These are phyloP conservation scores for Ceyx margarethae DNA, from an alignment of 2,113 vertebrate genomes.

Conservation along the genomic window DNA sequence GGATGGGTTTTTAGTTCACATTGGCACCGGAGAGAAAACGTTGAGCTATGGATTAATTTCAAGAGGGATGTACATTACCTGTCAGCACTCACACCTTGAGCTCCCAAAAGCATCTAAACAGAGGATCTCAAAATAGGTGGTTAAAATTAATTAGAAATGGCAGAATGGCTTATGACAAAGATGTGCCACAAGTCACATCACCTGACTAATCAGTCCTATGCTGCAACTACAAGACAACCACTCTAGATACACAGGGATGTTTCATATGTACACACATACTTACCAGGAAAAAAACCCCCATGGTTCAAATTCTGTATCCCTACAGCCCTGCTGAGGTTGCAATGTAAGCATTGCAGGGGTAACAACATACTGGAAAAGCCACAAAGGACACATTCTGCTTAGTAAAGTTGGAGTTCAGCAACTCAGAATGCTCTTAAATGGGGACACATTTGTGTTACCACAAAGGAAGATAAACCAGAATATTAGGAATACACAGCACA, in stretches of 20 bases:
- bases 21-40: constrained; percentile 61
- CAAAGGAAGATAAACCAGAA: neutral
- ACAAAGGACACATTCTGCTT: neutral
- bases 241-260: neutral
- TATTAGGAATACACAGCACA: neutral
- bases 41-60: constrained; percentile 19
- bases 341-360: neutral
- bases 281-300: neutral
- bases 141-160: constrained; percentile 45
- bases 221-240: neutral
- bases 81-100: constrained; percentile 24
- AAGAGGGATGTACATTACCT: constrained; percentile 21
- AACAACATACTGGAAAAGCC: neutral
- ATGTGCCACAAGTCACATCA: neutral
- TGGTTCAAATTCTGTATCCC: neutral
- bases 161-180: constrained; percentile 15
- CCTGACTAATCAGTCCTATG: constrained; percentile 19
- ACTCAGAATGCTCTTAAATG: neutral
- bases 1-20: constrained; percentile 63
- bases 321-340: neutral
- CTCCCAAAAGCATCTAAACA: constrained; percentile 60
- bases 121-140: constrained; percentile 44
- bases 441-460: neutral
- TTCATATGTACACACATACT: neutral
- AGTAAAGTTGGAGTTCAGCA: neutral